Evolutionary conservation across 2,888 invertebrate genomes (phyloP).

Genomic region (Cephus runcator): DNA sequence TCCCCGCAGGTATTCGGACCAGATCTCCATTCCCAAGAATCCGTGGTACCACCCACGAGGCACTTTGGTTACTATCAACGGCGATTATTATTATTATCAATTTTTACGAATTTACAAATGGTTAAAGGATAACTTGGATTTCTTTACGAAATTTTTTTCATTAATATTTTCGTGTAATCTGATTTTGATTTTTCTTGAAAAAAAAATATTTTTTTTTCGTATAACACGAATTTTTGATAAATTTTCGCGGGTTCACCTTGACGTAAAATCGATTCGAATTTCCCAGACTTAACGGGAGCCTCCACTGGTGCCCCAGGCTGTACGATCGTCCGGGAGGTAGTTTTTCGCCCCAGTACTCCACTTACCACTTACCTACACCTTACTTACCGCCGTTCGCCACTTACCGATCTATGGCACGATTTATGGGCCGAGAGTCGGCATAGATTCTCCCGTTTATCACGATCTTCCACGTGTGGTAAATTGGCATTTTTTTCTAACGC

Average conservation of each 20-base stretch:
- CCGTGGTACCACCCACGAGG: not conserved
- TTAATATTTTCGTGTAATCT: too few relatives aligned
- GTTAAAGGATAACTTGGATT: too few relatives aligned
- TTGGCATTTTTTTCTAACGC: not conserved
- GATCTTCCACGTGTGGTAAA: not conserved
- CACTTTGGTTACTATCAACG: not conserved
- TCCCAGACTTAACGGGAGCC: conserved; percentile 50
- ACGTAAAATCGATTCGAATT: conserved; percentile 44
- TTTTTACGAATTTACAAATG: not conserved
- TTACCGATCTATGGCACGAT: not conserved
- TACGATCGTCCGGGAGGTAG: conserved; percentile 40
- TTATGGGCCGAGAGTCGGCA: not conserved
- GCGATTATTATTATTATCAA: not conserved
- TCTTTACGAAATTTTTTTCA: too few relatives aligned
- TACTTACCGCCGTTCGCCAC: conserved; percentile 31
- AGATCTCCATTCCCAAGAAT: not conserved
- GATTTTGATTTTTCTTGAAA: too few relatives aligned
- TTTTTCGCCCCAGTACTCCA: conserved; percentile 62
- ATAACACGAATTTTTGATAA: not conserved
- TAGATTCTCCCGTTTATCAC: not conserved
- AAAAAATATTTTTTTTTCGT: too few relatives aligned
- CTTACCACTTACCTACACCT: conserved; percentile 52
- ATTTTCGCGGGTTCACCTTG: not conserved
- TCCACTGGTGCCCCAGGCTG: not conserved
- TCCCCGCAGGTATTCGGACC: not conserved